Percentiles rank a stretch among this genome's conserved stretches.
Conservation (phyloP, 2,888 invertebrate species). For the Chorisops tibialis region DNA sequence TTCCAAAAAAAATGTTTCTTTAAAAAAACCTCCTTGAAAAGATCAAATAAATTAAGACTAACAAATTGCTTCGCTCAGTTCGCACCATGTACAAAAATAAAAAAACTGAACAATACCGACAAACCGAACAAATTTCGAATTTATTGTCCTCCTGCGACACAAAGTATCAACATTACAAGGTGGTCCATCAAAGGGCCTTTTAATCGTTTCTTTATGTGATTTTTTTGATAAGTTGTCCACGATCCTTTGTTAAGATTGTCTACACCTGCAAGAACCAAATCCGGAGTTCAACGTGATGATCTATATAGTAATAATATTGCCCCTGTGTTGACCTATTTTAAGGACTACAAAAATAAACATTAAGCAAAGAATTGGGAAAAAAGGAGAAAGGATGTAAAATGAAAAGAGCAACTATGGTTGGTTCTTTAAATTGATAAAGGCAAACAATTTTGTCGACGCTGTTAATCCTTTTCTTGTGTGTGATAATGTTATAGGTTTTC, state of each 20-base stretch:
- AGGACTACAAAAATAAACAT: background rate
- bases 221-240: background rate
- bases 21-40: too few species aligned
- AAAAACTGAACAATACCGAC: too few species aligned
- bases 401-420: background rate
- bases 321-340: background rate
- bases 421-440: background rate
- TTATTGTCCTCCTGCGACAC: too few species aligned
- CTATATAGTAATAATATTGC: background rate
- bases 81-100: too few species aligned
- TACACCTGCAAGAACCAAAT: conserved; percentile 1
- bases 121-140: too few species aligned
- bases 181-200: conserved; percentile 4
- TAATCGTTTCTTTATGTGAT: conserved; percentile 15
- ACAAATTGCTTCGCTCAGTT: too few species aligned
- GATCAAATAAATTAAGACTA: too few species aligned
- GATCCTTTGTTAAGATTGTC: background rate
- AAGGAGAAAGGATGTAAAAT: too few species aligned
- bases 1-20: too few species aligned
- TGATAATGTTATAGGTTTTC: too few species aligned
- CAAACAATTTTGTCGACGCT: background rate
- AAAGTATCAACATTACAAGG: conserved; percentile 10
- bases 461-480: conserved; percentile 7
- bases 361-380: too few species aligned
- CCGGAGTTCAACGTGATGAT: background rate